Conservation (phyloP, 2,113 vertebrate genomes). For the Pagrus major region DNA sequence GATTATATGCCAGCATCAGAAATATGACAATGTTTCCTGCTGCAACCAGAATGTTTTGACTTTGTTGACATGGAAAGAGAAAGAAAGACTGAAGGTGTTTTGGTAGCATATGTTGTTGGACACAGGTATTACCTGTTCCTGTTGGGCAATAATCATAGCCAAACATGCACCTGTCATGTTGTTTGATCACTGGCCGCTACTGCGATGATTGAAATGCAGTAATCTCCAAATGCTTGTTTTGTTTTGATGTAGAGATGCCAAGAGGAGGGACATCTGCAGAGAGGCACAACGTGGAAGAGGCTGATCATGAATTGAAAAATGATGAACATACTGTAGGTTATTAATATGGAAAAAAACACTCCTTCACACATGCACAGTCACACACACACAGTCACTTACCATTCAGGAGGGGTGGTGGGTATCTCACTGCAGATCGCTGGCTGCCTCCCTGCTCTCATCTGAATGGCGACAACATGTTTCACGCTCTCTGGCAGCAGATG, state of each 20-base stretch:
- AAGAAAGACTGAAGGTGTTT: neutral
- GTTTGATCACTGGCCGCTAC: neutral
- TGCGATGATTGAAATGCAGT: neutral
- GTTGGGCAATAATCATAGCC: no score
- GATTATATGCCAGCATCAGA: neutral
- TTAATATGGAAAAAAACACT: neutral
- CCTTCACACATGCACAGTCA: neutral
- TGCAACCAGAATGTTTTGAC: neutral
- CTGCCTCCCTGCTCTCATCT: constrained; percentile 49
- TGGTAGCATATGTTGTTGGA: neutral
- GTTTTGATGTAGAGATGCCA: constrained; percentile 6
- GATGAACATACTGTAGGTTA: constrained; percentile 8
- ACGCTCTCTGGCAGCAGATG: constrained; percentile 62
- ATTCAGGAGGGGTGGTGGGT: constrained; percentile 55
- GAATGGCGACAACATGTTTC: constrained; percentile 51
- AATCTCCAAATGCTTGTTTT: neutral
- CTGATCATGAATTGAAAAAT: constrained; percentile 1
- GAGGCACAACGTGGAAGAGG: neutral
- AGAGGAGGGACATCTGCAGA: constrained; percentile 20
- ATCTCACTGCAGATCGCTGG: constrained; percentile 54
- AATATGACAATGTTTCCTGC: constrained; percentile 12
- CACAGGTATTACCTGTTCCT: neutral
- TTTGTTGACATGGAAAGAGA: neutral
- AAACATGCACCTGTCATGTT: neutral
- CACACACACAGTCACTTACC: constrained; percentile 63